Base-by-base conservation (phyloP, 2,888 invertebrate genomes). In the Brenthis ino region DNA sequence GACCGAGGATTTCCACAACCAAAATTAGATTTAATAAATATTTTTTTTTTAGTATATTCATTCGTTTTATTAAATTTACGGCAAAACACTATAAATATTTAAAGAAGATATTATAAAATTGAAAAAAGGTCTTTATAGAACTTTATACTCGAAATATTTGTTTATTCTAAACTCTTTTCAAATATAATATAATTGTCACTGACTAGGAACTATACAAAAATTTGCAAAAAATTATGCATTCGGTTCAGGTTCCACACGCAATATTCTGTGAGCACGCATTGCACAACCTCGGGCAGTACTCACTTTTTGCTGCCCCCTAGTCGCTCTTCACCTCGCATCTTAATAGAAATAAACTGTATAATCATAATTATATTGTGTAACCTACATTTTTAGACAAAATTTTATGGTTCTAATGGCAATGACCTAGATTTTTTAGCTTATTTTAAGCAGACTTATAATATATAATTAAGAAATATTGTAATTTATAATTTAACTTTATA, bases 1-100 rank as follows among this genome's bases (percentile, higher is more conserved):
- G 65, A 37, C 55, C 43, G 75, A 74, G 72, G 73, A 73, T 74
- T 65, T 43, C 43, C 28, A 37, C 60, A 64, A 74, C 73, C 74
- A 76, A 75, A 75, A 72, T 57, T 74, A 73, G 61, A 71, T 76
- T 63, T 70, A 67, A 71, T 68, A 71, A 69, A 75, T 43, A 67
- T 55, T 64, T 51, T 61, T 67, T 28, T 57, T 64, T 57, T 64
- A 65, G 53, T 16, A 43, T 57, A 64, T 20, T 37, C 16, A 14
- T 48, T 65, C 24, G 64, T 73, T 71, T 69, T 57, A 64, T 65
- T 65, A 6, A 14, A 48, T 20, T 33, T 33, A 8, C 37, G 11
- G 2, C 11, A 8, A 43, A 43, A 8, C 8, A 11, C 11, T 4
- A 43, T 11, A 43, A 43, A 43, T 2, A 8, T 11, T 8, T 37